Base-by-base conservation (phyloP, 2,113 vertebrate species). In the Thunnus thynnus region DNA sequence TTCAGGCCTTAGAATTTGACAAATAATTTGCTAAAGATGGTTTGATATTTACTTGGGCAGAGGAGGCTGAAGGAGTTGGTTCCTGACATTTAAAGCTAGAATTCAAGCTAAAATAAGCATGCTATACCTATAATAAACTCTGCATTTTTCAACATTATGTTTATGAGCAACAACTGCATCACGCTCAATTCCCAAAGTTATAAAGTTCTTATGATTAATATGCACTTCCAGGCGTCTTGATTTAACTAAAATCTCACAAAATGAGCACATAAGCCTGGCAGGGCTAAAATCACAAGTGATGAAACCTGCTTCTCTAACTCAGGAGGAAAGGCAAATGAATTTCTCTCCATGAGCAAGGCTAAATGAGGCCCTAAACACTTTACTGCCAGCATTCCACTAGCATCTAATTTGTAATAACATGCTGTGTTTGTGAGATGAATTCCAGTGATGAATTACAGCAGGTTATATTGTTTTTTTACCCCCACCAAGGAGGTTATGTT, bases 301-400 rank as follows among this genome's bases (percentile, higher is more conserved):
- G 16, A 81, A 84, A 67, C 48, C 58, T 61, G 56, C 82, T 54
- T 20, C 41, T 84, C 20, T 13, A 52, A 76, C 46, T 72, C 50
- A 63, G 56, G 51, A 75, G 36, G 54, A 75, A 71, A 61, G 55
- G 41, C 12, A 57, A 41, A 86, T 78, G n/a, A 78, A 80, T 70
- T 52, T 66, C 41, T 72, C 67, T 72, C 76, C 71, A 54, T 77
- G 83, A 87, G 72, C 27, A 46, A 48, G 36, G 54, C 68, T 78
- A 80, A 82, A 85, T 68, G 78, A 85, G 84, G 82, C 81, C 83
- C 65, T 57, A 61, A 81, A 73, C 70, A 64, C 67, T 61, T 68
- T 44, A 70, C 54, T 55, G 75, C 76, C 77, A 67, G 76, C 58
- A 18, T 62, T 84, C 50, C 83, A 65, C 44, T 0, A 60, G 61